phyloP scores from a whole-genome alignment of 1,140 invertebrate species.

The Heterodera carotae region DNA sequence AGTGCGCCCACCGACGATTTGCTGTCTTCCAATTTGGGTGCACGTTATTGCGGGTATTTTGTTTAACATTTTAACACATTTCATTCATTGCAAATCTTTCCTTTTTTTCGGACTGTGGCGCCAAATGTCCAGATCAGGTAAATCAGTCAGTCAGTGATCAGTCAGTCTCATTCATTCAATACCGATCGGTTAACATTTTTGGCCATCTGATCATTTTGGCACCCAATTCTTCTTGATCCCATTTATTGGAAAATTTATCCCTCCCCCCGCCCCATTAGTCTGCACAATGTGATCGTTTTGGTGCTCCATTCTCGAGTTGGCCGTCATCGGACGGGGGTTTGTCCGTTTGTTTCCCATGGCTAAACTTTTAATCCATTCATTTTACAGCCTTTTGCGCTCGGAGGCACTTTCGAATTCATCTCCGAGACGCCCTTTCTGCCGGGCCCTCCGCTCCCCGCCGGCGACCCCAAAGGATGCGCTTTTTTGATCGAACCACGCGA shows the following conservation, averaged over 20 bases:
- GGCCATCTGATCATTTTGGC: slow-evolving; percentile 19
- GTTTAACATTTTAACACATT: not conserved
- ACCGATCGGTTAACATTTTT: no score
- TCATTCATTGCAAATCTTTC: not conserved
- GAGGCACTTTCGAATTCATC: slow-evolving; percentile 31
- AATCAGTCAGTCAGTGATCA: no score
- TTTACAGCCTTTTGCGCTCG: slow-evolving; percentile 20
- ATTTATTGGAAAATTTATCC: not conserved
- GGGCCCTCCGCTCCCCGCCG: slow-evolving; percentile 76
- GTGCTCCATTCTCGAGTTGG: slow-evolving; percentile 89
- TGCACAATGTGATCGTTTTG: slow-evolving; percentile 86
- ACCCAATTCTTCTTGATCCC: not conserved
- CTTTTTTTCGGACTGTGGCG: slow-evolving; percentile 73
- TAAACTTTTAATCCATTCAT: slow-evolving; percentile 68
- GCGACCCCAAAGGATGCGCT: slow-evolving; percentile 64
- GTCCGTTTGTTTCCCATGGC: slow-evolving; percentile 80
- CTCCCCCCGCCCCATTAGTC: slow-evolving; percentile 67
- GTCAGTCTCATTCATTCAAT: no score
- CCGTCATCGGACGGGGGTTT: slow-evolving; percentile 77
- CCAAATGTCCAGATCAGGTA: slow-evolving; percentile 79
- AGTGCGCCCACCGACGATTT: slow-evolving; percentile 74
- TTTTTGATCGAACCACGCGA: slow-evolving; percentile 66
- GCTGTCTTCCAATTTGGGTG: slow-evolving; percentile 91
- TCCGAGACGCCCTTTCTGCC: slow-evolving; percentile 77
- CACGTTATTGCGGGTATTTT: slow-evolving; percentile 83